phyloP scores from a whole-genome alignment of 1,140 invertebrate species.

The Theocolax elegans region DNA sequence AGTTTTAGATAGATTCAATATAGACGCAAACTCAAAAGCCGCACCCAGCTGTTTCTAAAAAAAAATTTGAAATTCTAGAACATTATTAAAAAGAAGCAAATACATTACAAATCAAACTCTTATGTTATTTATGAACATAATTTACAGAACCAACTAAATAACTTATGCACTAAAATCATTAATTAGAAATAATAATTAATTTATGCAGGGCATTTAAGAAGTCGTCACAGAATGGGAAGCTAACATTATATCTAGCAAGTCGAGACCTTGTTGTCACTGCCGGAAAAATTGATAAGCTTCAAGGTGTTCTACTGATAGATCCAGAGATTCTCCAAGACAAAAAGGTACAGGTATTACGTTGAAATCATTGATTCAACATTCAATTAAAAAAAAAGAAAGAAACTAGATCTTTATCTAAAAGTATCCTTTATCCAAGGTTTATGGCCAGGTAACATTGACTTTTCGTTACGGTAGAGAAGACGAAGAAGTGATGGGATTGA shows the following conservation, averaged over 20 bases:
- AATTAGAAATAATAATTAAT: constrained; percentile 25
- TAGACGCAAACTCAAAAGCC: too few relatives aligned
- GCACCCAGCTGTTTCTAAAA: too few relatives aligned
- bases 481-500: constrained; percentile 92
- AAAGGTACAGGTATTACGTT: constrained; percentile 67
- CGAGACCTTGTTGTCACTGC: constrained; percentile 81
- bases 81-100: too few relatives aligned
- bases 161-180: too few relatives aligned
- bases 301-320: constrained; percentile 84
- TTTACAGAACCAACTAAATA: too few relatives aligned
- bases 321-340: constrained; percentile 78
- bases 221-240: constrained; percentile 82
- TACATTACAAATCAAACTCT: too few relatives aligned
- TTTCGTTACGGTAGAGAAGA: constrained; percentile 92
- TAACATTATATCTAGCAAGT: constrained; percentile 83
- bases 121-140: too few relatives aligned
- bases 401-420: neutral
- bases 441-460: constrained; percentile 85
- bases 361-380: constrained; percentile 9
- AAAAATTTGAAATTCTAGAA: too few relatives aligned
- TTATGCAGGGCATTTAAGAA: constrained; percentile 72
- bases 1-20: too few relatives aligned
- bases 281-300: constrained; percentile 78
- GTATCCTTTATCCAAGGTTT: constrained; percentile 69
- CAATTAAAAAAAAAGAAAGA: constrained; percentile 31